Evolutionary conservation across 1,140 invertebrate species (phyloP).

Genomic region (Lamellibrachia luymesi): DNA sequence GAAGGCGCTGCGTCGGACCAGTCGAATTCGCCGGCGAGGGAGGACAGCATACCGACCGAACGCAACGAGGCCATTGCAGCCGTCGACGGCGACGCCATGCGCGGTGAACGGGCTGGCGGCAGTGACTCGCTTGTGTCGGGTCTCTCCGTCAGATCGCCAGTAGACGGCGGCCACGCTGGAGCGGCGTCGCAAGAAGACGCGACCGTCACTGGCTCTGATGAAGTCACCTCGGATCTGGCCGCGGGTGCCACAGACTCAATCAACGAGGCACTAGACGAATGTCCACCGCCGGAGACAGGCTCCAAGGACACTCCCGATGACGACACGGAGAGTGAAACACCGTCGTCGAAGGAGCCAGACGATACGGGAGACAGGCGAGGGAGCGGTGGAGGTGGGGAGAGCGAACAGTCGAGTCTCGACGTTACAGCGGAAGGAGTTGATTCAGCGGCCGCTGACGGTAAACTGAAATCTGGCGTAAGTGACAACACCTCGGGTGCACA

Average conservation of each 20-base stretch:
- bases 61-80: background rate
- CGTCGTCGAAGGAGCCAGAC: background rate
- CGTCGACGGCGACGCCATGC: background rate
- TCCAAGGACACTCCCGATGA: background rate
- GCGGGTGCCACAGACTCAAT: background rate
- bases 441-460: background rate
- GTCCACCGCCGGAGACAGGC: background rate
- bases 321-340: background rate
- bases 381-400: background rate
- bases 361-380: background rate
- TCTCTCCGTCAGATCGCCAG: background rate
- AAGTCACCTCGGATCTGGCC: background rate
- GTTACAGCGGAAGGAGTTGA: too few relatives aligned
- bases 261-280: background rate
- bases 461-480: background rate
- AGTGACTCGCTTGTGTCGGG: background rate
- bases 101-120: background rate
- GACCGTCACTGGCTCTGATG: background rate
- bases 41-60: background rate
- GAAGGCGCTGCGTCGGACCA: background rate
- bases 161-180: too few relatives aligned
- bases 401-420: background rate
- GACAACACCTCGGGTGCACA: too few relatives aligned
- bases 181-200: background rate
- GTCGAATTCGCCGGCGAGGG: background rate